phyloP scores from a whole-genome alignment of 2,113 vertebrate species.

The Phoxinus phoxinus region DNA sequence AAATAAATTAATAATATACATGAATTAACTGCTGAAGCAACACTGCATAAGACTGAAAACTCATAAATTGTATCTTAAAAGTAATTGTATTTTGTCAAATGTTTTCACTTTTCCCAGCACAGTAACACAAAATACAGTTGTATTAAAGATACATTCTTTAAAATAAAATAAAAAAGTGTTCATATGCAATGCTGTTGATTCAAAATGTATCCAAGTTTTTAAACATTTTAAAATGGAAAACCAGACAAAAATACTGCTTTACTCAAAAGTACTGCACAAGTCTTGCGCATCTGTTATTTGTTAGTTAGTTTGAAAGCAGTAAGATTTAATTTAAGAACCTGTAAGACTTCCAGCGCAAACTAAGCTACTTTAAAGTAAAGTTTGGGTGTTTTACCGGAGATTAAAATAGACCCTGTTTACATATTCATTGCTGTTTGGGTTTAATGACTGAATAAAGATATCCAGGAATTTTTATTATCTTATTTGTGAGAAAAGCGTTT shows the following conservation, averaged over 20 bases:
- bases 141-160: too few relatives aligned
- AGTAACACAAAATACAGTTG: too few relatives aligned
- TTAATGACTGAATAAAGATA: conserved; percentile 44
- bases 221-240: background rate
- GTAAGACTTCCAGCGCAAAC: background rate
- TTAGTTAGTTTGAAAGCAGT: too few relatives aligned
- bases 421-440: conserved; percentile 25
- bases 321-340: background rate
- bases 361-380: background rate
- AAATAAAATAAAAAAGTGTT: too few relatives aligned
- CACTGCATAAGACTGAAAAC: too few relatives aligned
- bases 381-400: background rate
- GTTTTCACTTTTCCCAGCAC: background rate
- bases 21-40: too few relatives aligned
- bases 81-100: background rate
- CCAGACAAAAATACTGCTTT: background rate
- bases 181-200: too few relatives aligned
- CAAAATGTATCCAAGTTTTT: background rate
- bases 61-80: background rate
- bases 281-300: too few relatives aligned
- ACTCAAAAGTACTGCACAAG: too few relatives aligned
- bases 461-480: conserved; percentile 37
- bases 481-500: conserved; percentile 28
- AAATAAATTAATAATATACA: too few relatives aligned
- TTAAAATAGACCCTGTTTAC: conserved; percentile 28